Percentiles rank a stretch among this genome's conserved stretches.
These are phyloP conservation scores for Tapirus terrestris DNA, from an alignment of 2,113 vertebrate species.

Conservation along the genomic window DNA sequence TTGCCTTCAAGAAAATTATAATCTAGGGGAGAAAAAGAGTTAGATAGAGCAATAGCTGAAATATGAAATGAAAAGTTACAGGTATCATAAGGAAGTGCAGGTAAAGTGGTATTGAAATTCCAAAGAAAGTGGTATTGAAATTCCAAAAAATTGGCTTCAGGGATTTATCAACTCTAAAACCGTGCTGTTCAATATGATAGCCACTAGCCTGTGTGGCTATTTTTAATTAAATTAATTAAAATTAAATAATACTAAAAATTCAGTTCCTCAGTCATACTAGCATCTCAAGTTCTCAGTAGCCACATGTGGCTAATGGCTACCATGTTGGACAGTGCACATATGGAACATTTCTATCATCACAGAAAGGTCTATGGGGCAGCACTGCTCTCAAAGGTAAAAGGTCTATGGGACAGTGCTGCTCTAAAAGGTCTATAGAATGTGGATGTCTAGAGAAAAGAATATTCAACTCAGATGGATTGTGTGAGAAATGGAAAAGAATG, in stretches of 20 bases:
- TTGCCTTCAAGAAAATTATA: neutral
- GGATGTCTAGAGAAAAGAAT: neutral
- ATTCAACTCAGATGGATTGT: neutral
- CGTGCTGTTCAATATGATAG: neutral
- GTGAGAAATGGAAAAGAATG: neutral
- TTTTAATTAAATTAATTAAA: slow-evolving; percentile 13
- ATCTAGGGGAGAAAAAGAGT: neutral
- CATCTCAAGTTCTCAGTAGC: neutral
- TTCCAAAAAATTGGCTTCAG: neutral
- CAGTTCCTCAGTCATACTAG: neutral
- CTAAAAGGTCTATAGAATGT: neutral
- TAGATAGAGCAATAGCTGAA: neutral
- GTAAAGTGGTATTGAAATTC: neutral
- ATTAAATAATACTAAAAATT: neutral
- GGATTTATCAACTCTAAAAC: neutral
- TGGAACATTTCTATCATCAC: no score
- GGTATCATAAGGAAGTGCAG: neutral
- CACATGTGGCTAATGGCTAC: neutral
- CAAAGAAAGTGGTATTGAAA: neutral
- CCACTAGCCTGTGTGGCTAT: neutral
- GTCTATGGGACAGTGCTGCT: fast-evolving
- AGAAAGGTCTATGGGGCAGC: neutral
- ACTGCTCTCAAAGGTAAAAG: neutral
- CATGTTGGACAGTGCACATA: neutral
- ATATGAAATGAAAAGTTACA: neutral